Conservation (phyloP, 2,797 vertebrate genomes). For the Melanotaenia boesemani region DNA sequence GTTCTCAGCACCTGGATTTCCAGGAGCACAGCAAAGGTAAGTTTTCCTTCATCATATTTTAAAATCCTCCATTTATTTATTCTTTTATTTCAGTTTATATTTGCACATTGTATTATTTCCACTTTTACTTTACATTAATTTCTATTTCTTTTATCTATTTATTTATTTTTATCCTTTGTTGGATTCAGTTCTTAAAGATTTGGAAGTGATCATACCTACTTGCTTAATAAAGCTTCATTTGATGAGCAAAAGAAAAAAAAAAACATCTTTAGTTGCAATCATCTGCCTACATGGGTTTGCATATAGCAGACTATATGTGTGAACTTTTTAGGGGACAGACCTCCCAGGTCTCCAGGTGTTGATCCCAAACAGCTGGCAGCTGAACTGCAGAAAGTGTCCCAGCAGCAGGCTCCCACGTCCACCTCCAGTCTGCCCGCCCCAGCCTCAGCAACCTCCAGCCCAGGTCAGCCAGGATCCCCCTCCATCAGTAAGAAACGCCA, state of each 20-base stretch:
- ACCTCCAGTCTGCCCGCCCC: constrained; percentile 83
- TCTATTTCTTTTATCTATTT: too few species aligned
- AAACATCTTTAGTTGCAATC: not conserved
- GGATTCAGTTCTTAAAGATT: too few species aligned
- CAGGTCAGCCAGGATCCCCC: constrained; percentile 94
- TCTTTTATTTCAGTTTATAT: too few species aligned
- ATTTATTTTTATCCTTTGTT: too few species aligned
- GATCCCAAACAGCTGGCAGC: constrained; percentile 96
- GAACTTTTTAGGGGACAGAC: constrained; percentile 87
- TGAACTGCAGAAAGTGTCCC: constrained; percentile 96
- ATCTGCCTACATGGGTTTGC: not conserved
- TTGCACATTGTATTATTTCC: too few species aligned
- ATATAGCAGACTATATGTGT: constrained; percentile 17
- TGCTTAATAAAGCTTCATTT: too few species aligned
- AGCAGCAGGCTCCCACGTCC: constrained; percentile 88
- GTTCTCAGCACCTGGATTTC: constrained; percentile 89
- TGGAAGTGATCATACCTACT: too few species aligned
- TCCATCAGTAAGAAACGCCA: constrained; percentile 97
- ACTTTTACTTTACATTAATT: too few species aligned
- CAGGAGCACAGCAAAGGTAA: constrained; percentile 91
- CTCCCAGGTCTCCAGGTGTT: constrained; percentile 92
- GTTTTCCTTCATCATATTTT: constrained; percentile 9
- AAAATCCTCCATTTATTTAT: not conserved
- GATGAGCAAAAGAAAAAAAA: too few species aligned
- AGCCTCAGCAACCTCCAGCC: constrained; percentile 91